These are phyloP conservation scores for Cerastis leucographa DNA, from an alignment of 2,888 invertebrate species.

Conservation along the genomic window DNA sequence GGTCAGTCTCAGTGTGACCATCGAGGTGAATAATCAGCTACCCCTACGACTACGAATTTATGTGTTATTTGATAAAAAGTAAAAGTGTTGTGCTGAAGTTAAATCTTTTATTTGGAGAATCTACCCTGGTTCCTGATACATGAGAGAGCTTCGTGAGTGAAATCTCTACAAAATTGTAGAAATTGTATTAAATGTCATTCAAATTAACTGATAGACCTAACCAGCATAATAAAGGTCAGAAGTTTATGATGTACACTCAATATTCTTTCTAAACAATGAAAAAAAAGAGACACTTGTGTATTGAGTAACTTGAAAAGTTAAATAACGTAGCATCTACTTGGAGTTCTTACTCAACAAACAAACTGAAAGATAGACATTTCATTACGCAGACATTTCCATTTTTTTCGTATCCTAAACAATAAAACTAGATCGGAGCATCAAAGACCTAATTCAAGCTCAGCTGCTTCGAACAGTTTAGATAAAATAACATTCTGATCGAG, in stretches of 20 bases:
- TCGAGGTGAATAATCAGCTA: no score
- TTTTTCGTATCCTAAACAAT: slow-evolving; percentile 27
- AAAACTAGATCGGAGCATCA: slow-evolving; percentile 31
- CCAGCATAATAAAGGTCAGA: neutral
- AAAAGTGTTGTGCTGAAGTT: no score
- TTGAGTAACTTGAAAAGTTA: neutral
- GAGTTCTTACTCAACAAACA: neutral
- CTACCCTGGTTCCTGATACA: no score
- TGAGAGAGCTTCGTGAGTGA: neutral
- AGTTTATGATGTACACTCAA: neutral
- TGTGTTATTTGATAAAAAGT: no score
- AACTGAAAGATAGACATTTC: slow-evolving; percentile 20
- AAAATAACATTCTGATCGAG: slow-evolving; percentile 22
- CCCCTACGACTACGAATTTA: no score
- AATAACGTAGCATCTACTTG: neutral
- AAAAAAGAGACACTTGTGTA: neutral
- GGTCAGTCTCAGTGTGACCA: no score
- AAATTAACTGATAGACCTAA: neutral
- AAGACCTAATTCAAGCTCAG: slow-evolving; percentile 18
- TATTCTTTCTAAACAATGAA: neutral
- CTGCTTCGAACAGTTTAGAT: slow-evolving; percentile 24
- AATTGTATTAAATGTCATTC: neutral
- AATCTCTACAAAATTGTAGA: neutral
- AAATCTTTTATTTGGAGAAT: no score
- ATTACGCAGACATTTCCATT: neutral